phyloP scores from a whole-genome alignment of 2,888 invertebrate species.

The Amphipoea oculea region DNA sequence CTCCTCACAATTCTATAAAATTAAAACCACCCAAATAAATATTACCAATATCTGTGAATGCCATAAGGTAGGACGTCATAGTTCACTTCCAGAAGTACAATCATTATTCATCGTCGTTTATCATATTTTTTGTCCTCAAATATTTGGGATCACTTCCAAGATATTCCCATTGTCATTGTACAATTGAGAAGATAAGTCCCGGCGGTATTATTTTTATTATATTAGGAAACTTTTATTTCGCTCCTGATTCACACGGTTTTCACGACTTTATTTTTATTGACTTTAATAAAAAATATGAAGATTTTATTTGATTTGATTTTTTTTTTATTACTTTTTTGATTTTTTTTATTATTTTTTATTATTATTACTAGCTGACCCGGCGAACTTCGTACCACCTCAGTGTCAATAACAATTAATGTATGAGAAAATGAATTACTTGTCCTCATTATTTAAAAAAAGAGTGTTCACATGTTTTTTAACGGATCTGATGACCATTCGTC shows the following conservation, averaged over 20 bases:
- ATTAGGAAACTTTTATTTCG: constrained; percentile 37
- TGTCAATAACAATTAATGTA: too few species aligned
- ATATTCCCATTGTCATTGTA: constrained; percentile 58
- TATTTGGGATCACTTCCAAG: constrained; percentile 67
- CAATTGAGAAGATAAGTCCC: constrained; percentile 56
- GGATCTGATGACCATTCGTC: too few species aligned
- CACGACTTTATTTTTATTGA: background rate
- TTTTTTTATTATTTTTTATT: too few species aligned
- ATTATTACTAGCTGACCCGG: background rate
- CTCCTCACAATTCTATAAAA: background rate
- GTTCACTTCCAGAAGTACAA: constrained; percentile 45
- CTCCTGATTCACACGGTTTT: background rate
- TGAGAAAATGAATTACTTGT: too few species aligned
- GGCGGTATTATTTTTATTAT: constrained; percentile 36
- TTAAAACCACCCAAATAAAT: constrained; percentile 4
- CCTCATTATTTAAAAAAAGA: too few species aligned
- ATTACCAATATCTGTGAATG: constrained; percentile 36
- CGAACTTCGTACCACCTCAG: too few species aligned
- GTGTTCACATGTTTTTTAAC: too few species aligned
- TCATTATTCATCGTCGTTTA: constrained; percentile 66
- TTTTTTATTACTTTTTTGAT: too few species aligned
- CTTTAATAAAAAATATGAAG: background rate
- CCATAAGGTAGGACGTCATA: constrained; percentile 52
- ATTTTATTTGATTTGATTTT: too few species aligned
- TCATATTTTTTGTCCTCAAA: constrained; percentile 70